Evolutionary conservation across 53 echinoderm and acorn worm genomes (phyloP).

Genomic region (Arbacia lixula): DNA sequence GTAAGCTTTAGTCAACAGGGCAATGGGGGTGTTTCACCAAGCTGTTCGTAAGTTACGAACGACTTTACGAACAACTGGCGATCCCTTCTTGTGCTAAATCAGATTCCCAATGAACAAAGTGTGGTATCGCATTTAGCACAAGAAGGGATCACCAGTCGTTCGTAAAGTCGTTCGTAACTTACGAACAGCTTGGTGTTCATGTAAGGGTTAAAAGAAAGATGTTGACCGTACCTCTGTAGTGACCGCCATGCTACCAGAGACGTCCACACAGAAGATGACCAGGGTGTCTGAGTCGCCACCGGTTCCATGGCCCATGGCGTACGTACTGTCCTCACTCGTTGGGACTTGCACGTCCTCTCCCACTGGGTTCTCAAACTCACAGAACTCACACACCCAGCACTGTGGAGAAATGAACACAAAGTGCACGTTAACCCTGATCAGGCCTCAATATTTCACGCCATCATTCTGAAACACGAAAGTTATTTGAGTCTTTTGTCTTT

Average conservation of each 20-base stretch:
- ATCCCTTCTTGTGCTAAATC: too few species aligned
- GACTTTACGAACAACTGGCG: too few species aligned
- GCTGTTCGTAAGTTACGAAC: too few species aligned
- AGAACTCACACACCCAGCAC: constrained; percentile 96
- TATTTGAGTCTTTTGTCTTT: background rate
- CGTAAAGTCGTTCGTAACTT: too few species aligned
- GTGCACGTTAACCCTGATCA: background rate
- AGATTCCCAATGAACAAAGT: too few species aligned
- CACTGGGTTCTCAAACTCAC: constrained; percentile 71
- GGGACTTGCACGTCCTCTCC: constrained; percentile 27
- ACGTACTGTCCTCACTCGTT: constrained; percentile 77
- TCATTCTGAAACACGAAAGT: background rate
- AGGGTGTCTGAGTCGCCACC: constrained; percentile 78
- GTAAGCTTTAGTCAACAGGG: too few species aligned
- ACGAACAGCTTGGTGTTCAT: too few species aligned
- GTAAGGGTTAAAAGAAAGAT: too few species aligned
- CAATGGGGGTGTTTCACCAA: too few species aligned
- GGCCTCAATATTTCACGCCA: background rate
- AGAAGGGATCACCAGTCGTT: too few species aligned
- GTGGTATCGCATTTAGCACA: too few species aligned
- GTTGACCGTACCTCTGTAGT: constrained; percentile 85
- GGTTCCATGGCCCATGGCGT: constrained; percentile 66
- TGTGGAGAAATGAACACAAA: constrained; percentile 7
- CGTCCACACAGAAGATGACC: constrained; percentile 95
- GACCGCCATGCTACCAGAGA: constrained; percentile 97